Evolutionary conservation across 2,888 invertebrate species (phyloP), one percentile per base, ranked within the genome.

Genomic region (Acrocyrtus sp.): DNA sequence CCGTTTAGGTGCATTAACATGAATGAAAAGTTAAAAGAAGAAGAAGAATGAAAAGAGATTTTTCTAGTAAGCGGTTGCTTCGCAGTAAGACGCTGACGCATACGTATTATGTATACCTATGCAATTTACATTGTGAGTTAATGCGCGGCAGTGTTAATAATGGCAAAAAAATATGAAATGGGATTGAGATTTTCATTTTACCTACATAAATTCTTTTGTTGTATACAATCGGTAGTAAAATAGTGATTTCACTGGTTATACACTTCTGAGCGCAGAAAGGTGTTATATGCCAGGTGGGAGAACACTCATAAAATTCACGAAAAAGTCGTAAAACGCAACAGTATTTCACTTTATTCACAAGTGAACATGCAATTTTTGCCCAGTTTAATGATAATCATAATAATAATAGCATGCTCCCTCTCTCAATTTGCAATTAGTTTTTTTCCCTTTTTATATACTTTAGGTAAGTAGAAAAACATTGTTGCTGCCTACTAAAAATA

Each of bases 221-320:
- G n/a, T 53, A 24, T 10, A 6, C 8, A 39, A 39, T n/a, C n/a
- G n/a, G n/a, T n/a, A n/a, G n/a, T n/a, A 45, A 45, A 45, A 6
- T 17, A 17, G 43, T 54, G 27, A 41, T 58, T 58, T 67, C 19
- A 17, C 26, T 26, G 60, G n/a, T 48, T 48, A 58, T 48, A 50
- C 58, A 50, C 24, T 57, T 22, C n/a, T n/a, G n/a, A n/a, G 41
- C 24, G 50, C 54, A 63, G 51, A 67, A 68, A 68, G 60, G 58
- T 68, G 68, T 68, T 68, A 53, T 53, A 68, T 68, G 53, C 60
- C 68, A 68, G 60, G 60, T 68, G 68, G 68, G 68, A 60, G 68
- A 60, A 68, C 68, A 60, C 68, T 58, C 60, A 60, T 60, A 68
- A 68, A 58, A 58, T 68, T 60, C 68, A 68, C 60, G 51, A 51